These are phyloP conservation scores for Ctenopoma multispine DNA, from an alignment of 2,797 vertebrate genomes.

Conservation along the genomic window DNA sequence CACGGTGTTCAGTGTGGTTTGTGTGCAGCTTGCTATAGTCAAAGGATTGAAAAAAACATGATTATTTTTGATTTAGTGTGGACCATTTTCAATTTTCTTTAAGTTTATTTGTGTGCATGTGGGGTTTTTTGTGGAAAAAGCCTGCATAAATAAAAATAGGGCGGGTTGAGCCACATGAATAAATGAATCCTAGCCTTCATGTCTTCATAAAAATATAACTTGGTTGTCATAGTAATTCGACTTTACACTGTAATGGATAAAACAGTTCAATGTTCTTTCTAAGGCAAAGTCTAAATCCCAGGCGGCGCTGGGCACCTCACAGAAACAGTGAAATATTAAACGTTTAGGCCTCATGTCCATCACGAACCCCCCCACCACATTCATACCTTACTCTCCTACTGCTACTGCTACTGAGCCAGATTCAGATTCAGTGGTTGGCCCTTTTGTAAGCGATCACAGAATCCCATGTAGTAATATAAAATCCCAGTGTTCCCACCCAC, in stretches of 20 bases:
- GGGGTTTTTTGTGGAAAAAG: constrained; percentile 3
- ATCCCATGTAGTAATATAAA: background rate
- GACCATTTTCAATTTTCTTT: constrained; percentile 14
- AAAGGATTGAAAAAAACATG: constrained; percentile 15
- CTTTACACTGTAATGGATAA: constrained; percentile 44
- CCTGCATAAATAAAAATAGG: background rate
- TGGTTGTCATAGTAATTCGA: constrained; percentile 25
- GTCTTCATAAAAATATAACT: constrained; percentile 24
- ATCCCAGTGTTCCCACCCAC: background rate
- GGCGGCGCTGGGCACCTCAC: constrained; percentile 3
- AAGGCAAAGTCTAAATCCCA: constrained; percentile 30
- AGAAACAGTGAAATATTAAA: background rate
- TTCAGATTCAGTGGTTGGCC: background rate
- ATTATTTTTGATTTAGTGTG: constrained; percentile 14
- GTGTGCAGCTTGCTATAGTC: constrained; percentile 5
- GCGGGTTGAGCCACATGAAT: constrained; percentile 18
- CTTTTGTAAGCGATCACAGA: background rate
- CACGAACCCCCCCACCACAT: background rate
- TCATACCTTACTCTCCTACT: background rate
- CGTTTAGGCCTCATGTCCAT: background rate
- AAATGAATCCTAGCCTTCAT: constrained; percentile 12
- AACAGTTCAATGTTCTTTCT: constrained; percentile 36
- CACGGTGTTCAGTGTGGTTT: constrained; percentile 24
- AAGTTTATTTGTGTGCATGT: background rate
- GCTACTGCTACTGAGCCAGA: background rate